Evolutionary conservation across 2,113 vertebrate species (phyloP), one percentile per base, ranked within the genome.

Genomic region (Brachyhypopomus occidentalis): DNA sequence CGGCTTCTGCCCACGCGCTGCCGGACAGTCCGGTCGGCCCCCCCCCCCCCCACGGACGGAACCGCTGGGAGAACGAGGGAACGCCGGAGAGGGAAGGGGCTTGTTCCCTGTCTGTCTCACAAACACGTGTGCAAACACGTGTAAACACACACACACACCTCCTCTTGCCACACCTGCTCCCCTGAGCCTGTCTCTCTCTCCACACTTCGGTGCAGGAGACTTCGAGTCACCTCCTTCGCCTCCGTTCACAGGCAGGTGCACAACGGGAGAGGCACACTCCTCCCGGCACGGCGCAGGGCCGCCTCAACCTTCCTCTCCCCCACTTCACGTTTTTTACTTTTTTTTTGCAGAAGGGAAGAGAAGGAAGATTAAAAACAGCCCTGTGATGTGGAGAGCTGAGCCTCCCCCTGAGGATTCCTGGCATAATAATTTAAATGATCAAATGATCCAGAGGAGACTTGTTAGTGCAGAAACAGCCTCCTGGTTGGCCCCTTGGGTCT

Each of bases 381-480:
- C 88, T 94, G 93, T 94, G 94, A 94, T 93, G 93, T 94, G 89
- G 91, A 92, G 92, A 92, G 92, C 89, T 89, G 90, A 90, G 91
- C 86, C 89, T 90, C 91, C 93, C 92, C 93, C 89, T 91, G 94
- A 94, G 94, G 86, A 92, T 94, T 94, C 91, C 91, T 93, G 92
- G 94, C 94, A 94, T 94, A 94, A 94, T 94, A 94, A 94, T 94
- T 94, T 94, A 94, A 94, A 94, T 94, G 94, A 94, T 94, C 94
- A 94, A 94, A 94, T 94, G 93, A 94, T 94, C 91, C 94, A 94
- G 94, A 92, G 92, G 94, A 94, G 94, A 94, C 94, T 94, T 94
- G 94, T 94, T 94, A 94, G 94, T 90, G 91, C 90, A 92, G 93
- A 94, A 93, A 92, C 93, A 92, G 92, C 91, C 92, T 94, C 91